A percentile compares a stretch with the other conserved stretches of the same genome.
phyloP scores from a whole-genome alignment of 1,140 invertebrate species.

The Oryctes rhinoceros region DNA sequence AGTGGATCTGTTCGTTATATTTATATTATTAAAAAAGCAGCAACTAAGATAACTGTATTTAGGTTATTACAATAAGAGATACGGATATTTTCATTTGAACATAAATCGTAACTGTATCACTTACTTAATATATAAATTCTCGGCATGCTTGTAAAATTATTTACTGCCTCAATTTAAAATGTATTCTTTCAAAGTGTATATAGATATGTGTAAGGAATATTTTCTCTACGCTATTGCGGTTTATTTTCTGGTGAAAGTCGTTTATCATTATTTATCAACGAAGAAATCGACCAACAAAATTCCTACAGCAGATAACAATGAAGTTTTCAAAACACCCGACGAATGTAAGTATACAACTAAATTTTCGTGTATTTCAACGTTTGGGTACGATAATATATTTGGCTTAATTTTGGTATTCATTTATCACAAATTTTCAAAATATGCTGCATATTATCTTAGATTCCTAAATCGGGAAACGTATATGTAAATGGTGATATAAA shows the following conservation, averaged over 20 bases:
- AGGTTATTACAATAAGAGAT: slow-evolving; percentile 10
- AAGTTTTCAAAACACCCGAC: slow-evolving; percentile 49
- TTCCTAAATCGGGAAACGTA: too few species aligned
- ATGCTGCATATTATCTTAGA: too few species aligned
- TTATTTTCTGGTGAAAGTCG: slow-evolving; percentile 32
- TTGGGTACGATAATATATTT: too few species aligned
- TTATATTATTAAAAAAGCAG: background rate
- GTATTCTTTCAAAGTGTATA: background rate
- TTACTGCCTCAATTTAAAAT: background rate
- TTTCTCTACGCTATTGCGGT: slow-evolving; percentile 19
- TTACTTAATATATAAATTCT: background rate
- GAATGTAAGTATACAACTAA: slow-evolving; percentile 49
- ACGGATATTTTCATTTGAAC: background rate
- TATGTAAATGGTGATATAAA: too few species aligned
- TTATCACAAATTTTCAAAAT: background rate
- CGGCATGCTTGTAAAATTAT: background rate
- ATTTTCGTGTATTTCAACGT: slow-evolving; percentile 38
- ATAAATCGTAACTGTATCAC: background rate
- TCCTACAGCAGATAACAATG: slow-evolving; percentile 44
- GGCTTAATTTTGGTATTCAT: background rate
- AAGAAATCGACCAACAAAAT: slow-evolving; percentile 40
- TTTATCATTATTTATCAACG: slow-evolving; percentile 34
- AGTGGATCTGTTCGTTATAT: too few species aligned
- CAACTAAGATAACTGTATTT: background rate
- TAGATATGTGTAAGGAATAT: background rate